A percentile compares a stretch with the other conserved stretches of the same genome.
Evolutionary conservation across 2,797 vertebrate genomes (phyloP).

Genomic region (Sibirionetta formosa): DNA sequence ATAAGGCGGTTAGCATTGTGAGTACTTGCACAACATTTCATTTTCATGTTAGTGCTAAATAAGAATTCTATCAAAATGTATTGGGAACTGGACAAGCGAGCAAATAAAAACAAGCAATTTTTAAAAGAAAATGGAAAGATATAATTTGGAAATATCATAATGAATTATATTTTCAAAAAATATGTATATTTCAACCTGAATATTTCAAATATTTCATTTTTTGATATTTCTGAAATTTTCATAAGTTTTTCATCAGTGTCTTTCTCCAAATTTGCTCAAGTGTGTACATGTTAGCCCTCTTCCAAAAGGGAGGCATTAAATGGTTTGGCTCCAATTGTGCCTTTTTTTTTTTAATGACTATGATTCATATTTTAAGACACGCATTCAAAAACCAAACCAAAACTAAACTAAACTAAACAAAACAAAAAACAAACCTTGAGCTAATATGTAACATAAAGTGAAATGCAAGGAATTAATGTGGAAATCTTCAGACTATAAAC

Average conservation of each 20-base stretch:
- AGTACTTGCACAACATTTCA: background rate
- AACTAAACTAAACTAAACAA: background rate
- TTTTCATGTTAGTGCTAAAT: background rate
- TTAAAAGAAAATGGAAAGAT: background rate
- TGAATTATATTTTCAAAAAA: background rate
- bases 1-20: conserved; percentile 67
- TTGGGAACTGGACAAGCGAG: background rate
- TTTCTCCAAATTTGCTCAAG: background rate
- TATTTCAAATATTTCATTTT: background rate
- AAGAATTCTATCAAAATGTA: background rate
- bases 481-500: background rate
- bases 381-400: background rate
- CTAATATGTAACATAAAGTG: background rate
- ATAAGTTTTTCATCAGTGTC: background rate
- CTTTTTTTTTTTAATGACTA: background rate
- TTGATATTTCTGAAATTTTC: background rate
- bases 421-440: background rate
- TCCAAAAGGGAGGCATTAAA: background rate
- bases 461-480: background rate
- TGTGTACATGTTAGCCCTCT: background rate
- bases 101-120: background rate
- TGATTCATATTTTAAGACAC: background rate
- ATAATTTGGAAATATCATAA: background rate
- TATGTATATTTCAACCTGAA: background rate
- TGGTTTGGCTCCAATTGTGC: background rate